phyloP scores from a whole-genome alignment of 2,888 invertebrate genomes.

The Gastrophysa polygoni region DNA sequence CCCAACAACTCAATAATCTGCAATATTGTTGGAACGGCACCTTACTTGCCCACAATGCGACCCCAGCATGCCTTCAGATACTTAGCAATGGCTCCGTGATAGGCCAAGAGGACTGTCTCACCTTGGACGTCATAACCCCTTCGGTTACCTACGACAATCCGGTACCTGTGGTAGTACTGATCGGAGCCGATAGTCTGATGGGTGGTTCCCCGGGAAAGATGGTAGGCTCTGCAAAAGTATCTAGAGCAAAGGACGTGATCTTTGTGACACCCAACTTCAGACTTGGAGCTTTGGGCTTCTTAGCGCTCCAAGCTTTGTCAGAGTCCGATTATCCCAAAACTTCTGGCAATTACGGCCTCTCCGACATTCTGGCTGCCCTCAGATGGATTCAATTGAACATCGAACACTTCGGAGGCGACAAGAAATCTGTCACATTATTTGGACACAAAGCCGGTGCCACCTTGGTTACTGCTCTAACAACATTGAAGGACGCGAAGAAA shows the following conservation, averaged over 20 bases:
- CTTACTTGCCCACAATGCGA: slow-evolving; percentile 69
- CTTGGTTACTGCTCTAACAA: slow-evolving; percentile 75
- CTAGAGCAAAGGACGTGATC: slow-evolving; percentile 72
- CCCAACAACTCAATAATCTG: slow-evolving; percentile 69
- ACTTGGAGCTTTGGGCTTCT: slow-evolving; percentile 68
- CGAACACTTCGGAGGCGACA: slow-evolving; percentile 83
- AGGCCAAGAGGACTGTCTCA: slow-evolving; percentile 84
- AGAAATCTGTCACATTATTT: slow-evolving; percentile 76
- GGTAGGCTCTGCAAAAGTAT: slow-evolving; percentile 68
- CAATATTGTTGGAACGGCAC: slow-evolving; percentile 83
- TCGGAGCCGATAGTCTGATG: slow-evolving; percentile 79
- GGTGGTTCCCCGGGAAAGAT: slow-evolving; percentile 76
- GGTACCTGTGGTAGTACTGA: slow-evolving; percentile 80
- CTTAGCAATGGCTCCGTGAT: slow-evolving; percentile 68
- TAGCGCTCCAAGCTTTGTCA: slow-evolving; percentile 74
- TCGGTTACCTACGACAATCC: slow-evolving; percentile 79
- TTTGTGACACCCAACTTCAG: slow-evolving; percentile 89
- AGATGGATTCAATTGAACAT: slow-evolving; percentile 84
- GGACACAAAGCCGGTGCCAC: slow-evolving; percentile 86
- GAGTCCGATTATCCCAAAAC: slow-evolving; percentile 73
- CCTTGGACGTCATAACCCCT: slow-evolving; percentile 82
- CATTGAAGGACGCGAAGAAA: slow-evolving; percentile 64
- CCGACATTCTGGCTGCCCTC: slow-evolving; percentile 77
- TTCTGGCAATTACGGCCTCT: slow-evolving; percentile 86
- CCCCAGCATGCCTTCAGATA: slow-evolving; percentile 73